Evolutionary conservation across 2,113 vertebrate species (phyloP).

Genomic region (Triplophysa dalaica): DNA sequence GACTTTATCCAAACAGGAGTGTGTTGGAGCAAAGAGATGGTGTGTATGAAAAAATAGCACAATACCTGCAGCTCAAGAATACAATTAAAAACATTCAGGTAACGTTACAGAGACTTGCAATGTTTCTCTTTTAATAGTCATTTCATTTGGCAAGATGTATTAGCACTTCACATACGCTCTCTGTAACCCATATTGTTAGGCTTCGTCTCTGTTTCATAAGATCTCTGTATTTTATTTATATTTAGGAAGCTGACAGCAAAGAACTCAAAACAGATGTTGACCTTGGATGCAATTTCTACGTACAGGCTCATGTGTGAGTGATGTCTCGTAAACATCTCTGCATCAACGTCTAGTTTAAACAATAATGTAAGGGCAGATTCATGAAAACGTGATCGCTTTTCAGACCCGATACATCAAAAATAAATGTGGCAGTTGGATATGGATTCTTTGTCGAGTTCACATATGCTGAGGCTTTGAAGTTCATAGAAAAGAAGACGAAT

Average conservation of each 20-base stretch:
- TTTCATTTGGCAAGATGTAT: background rate
- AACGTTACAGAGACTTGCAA: background rate
- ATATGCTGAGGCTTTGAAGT: constrained; percentile 81
- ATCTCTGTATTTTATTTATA: background rate
- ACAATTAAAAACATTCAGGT: constrained; percentile 84
- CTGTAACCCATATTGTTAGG: background rate
- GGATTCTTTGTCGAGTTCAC: constrained; percentile 88
- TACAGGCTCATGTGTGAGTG: constrained; percentile 86
- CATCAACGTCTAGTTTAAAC: background rate
- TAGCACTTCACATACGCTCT: background rate
- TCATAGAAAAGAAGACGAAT: constrained; percentile 84
- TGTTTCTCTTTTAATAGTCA: too few relatives aligned
- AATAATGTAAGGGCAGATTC: background rate
- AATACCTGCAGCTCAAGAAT: constrained; percentile 87
- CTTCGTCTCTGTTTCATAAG: background rate
- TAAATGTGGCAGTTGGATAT: constrained; percentile 83
- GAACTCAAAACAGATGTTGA: constrained; percentile 84
- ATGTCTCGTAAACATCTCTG: background rate
- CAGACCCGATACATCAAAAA: constrained; percentile 82
- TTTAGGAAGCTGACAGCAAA: constrained; percentile 72
- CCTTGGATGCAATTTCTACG: constrained; percentile 87
- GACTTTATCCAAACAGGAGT: constrained; percentile 66
- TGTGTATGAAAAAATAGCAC: constrained; percentile 84
- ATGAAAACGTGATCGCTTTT: constrained; percentile 1
- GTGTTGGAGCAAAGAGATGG: constrained; percentile 84